Evolutionary conservation across 1,140 invertebrate genomes (phyloP).

Genomic region (Drosophila watanabei): DNA sequence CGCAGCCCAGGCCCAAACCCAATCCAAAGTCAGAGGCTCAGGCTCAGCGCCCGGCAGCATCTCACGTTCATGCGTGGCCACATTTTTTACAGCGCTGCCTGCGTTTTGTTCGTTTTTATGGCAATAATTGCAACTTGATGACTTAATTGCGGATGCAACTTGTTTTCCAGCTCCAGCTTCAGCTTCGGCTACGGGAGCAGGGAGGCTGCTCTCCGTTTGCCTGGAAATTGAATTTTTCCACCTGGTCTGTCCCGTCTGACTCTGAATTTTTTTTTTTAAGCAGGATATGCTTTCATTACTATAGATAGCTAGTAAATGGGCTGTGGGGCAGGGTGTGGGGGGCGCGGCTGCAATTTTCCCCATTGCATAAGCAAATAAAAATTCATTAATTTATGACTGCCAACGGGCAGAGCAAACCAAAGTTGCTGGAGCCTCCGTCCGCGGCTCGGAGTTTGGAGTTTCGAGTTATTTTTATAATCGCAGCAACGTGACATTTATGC

Average conservation of each 20-base stretch:
- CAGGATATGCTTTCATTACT: constrained; percentile 83
- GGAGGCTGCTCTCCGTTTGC: constrained; percentile 38
- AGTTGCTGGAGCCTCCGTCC: constrained; percentile 13
- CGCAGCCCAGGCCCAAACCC: constrained; percentile 9
- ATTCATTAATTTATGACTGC: constrained; percentile 83
- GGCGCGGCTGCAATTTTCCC: constrained; percentile 63
- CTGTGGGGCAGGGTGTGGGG: not conserved
- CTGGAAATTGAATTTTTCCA: constrained; percentile 84
- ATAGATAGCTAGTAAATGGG: constrained; percentile 58
- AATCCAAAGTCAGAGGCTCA: constrained; percentile 24
- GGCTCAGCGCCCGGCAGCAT: constrained; percentile 52
- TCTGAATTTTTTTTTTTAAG: constrained; percentile 58
- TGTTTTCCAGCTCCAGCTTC: constrained; percentile 72
- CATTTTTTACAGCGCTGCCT: constrained; percentile 72
- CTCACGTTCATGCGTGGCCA: constrained; percentile 81
- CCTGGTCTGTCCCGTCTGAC: constrained; percentile 60
- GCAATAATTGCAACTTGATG: constrained; percentile 84
- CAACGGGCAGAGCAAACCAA: constrained; percentile 56
- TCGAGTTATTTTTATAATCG: constrained; percentile 81
- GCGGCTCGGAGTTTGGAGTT: constrained; percentile 63
- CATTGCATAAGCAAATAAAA: constrained; percentile 84
- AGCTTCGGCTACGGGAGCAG: constrained; percentile 21
- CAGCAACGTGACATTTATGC: constrained; percentile 82
- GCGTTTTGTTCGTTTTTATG: constrained; percentile 84
- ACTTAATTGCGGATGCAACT: constrained; percentile 84